Evolutionary conservation across 2,797 vertebrate genomes (phyloP).

Genomic region (Gambusia yucatana): DNA sequence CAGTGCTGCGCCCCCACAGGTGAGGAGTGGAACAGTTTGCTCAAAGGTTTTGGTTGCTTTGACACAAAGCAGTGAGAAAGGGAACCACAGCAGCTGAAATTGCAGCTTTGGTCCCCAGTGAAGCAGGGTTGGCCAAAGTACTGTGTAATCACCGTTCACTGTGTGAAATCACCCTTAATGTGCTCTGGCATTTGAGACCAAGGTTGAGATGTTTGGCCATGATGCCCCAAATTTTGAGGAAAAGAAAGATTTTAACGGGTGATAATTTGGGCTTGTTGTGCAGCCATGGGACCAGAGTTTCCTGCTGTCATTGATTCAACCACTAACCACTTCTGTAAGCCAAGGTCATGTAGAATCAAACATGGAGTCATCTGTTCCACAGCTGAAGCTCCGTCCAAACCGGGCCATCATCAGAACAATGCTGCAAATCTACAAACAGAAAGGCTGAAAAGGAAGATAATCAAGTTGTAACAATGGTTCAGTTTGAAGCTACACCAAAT

Average conservation of each 20-base stretch:
- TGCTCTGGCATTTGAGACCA: not conserved
- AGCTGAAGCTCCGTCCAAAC: not conserved
- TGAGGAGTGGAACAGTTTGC: not conserved
- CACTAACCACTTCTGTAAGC: not conserved
- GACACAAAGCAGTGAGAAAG: not conserved
- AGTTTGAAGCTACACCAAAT: not conserved
- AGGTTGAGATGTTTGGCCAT: not conserved
- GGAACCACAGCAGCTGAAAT: not conserved
- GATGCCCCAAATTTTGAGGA: not conserved
- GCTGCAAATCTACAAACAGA: not conserved
- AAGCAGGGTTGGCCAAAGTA: not conserved
- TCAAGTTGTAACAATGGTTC: not conserved
- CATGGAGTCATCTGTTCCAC: not conserved
- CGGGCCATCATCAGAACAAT: not conserved
- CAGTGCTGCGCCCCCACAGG: too few species aligned
- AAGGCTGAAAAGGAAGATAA: not conserved
- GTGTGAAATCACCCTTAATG: not conserved
- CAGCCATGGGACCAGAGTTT: not conserved
- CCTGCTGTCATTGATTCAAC: not conserved
- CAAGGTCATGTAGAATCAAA: not conserved
- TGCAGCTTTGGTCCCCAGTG: not conserved
- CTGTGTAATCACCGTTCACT: not conserved
- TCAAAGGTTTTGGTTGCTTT: not conserved
- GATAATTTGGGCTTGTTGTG: not conserved
- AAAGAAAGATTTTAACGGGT: not conserved